Base-by-base conservation (phyloP, 2,888 invertebrate genomes). In the Trachelus iudaicus region DNA sequence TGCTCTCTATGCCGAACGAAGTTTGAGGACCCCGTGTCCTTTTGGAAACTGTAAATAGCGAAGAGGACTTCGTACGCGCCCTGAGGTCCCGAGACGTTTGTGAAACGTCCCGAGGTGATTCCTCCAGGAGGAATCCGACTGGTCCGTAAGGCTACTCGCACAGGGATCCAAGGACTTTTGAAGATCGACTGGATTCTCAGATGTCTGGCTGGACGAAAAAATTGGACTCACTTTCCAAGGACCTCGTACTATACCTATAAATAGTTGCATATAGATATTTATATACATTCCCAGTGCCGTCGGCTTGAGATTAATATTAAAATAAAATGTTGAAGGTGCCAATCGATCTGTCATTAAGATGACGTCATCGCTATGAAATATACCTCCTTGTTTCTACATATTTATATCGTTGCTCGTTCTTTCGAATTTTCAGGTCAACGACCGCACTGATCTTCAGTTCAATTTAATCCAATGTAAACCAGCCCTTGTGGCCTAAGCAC, bases 1-100 rank as follows among this genome's bases (percentile, higher is more conserved):
- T 97, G 90, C 95, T 96, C 90, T 96, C 96, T 92, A 96, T 96
- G 96, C 96, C 96, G 92, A 95, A 95, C 88, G 96, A 96, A 92
- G 96, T 96, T 88, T 95, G 92, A 92, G 71, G 71, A 71, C 31
- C 11, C 30, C 30, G 11, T 15, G 31, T 71, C 4, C 31, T 3
- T 30, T 71, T 30, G 31, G 13, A 33, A 30, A 71, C n/a, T 34
- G 74, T 73, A 73, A 23, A 73, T 34, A 33, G 74, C 34, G 4
- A 34, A 73, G 30, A 9, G 40, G 40, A 23, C 0, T 23, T 23
- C 4, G 6, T 23, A 6, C 40, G 40, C 40, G 23, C 40, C 15
- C 15, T 23, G 23, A 56, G 40, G 23, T 56, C 40, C 40, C 1
- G 23, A 23, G 40, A 56, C 40, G 40, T 56, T 56, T 56, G 23